These are phyloP conservation scores for Acanthornis magna DNA, from an alignment of 2,797 vertebrate species.

Conservation along the genomic window DNA sequence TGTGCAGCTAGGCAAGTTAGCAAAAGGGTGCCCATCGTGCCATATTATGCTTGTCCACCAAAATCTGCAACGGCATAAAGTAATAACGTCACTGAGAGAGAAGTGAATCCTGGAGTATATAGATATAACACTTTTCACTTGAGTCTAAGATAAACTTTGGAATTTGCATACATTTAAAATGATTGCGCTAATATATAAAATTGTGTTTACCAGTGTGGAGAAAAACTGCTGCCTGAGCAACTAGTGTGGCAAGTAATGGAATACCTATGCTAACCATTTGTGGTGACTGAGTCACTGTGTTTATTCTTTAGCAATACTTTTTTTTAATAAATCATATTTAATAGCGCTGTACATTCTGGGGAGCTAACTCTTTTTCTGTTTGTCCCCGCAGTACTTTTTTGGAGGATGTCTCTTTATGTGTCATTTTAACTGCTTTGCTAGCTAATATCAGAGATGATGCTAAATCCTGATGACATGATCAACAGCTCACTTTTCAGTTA, in stretches of 20 bases:
- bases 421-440: neutral
- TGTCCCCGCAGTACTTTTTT: neutral
- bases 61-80: neutral
- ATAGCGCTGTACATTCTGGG: neutral
- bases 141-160: neutral
- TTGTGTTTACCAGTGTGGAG: neutral
- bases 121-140: neutral
- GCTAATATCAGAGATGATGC: neutral
- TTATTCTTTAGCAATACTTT: neutral
- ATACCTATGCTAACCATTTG: neutral
- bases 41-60: neutral
- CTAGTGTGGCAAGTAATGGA: neutral
- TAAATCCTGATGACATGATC: neutral
- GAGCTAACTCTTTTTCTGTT: neutral
- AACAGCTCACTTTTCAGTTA: neutral
- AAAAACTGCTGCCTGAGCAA: neutral
- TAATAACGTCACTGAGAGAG: neutral
- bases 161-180: neutral
- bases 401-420: neutral
- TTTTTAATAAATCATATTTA: neutral
- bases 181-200: neutral
- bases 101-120: neutral
- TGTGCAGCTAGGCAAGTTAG: neutral
- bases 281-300: neutral
- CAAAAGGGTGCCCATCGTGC: rapidly evolving